Percentiles rank a stretch among this genome's conserved stretches.
Conservation (phyloP, 2,797 vertebrate genomes). For the Peromyscus melanophrys region DNA sequence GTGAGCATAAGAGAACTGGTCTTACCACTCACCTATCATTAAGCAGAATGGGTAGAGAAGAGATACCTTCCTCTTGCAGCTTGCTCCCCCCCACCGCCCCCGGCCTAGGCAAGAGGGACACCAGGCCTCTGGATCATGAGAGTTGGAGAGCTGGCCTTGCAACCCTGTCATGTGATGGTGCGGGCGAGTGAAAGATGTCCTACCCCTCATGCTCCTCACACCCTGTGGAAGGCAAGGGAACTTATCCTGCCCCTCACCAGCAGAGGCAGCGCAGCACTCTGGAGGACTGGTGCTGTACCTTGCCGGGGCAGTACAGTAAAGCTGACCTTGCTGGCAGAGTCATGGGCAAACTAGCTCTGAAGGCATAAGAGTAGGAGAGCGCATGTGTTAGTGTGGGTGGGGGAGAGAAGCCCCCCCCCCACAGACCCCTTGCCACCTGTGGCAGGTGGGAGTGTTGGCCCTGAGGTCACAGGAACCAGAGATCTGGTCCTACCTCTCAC, state of each 20-base stretch:
- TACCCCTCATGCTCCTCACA: background rate
- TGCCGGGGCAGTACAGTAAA: background rate
- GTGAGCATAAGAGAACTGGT: background rate
- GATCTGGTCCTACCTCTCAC: background rate
- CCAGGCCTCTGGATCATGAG: background rate
- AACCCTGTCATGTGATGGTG: background rate
- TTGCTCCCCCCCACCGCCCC: background rate
- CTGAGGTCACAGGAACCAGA: no score
- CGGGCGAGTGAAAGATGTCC: background rate
- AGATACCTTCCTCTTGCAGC: background rate
- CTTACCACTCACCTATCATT: background rate
- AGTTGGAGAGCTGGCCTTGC: background rate
- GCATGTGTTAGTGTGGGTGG: background rate
- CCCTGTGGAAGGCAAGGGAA: background rate
- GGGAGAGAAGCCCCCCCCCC: background rate
- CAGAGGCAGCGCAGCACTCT: background rate
- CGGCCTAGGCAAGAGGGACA: background rate
- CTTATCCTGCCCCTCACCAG: background rate
- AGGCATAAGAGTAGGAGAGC: background rate
- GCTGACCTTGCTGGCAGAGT: background rate
- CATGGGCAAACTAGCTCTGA: background rate
- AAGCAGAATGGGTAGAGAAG: background rate
- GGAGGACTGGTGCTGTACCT: background rate
- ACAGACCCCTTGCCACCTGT: background rate
- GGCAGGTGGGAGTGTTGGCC: no score